Conservation (phyloP, 2,888 invertebrate species). For the Papilio demoleus region DNA sequence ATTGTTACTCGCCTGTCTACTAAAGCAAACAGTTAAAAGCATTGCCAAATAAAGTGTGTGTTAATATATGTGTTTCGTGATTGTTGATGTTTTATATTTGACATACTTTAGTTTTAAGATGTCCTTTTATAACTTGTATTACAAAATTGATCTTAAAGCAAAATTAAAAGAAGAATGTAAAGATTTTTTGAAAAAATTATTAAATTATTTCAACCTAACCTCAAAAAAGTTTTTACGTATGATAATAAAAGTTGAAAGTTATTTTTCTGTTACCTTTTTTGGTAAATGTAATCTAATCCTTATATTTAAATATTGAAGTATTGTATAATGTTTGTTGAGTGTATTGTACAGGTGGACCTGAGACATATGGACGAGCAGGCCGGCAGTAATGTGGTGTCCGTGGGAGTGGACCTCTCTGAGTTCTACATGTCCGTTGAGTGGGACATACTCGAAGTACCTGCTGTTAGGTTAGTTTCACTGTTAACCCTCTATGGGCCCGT, state of each 20-base stretch:
- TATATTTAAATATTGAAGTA: constrained; percentile 10
- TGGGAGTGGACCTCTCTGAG: constrained; percentile 98
- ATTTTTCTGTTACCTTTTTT: too few relatives aligned
- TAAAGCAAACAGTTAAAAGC: constrained; percentile 45
- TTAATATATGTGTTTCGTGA: constrained; percentile 41
- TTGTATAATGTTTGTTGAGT: constrained; percentile 48
- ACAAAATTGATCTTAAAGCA: not conserved
- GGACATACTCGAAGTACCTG: constrained; percentile 98
- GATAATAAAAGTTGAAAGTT: too few relatives aligned
- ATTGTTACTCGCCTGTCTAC: constrained; percentile 41
- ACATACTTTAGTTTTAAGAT: constrained; percentile 13
- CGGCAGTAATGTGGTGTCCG: constrained; percentile 94
- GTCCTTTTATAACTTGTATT: not conserved
- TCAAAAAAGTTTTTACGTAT: too few relatives aligned
- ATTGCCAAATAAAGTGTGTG: constrained; percentile 40
- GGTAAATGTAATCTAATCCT: too few relatives aligned
- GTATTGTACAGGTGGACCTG: constrained; percentile 90
- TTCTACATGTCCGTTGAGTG: constrained; percentile 99
- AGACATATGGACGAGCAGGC: constrained; percentile 96
- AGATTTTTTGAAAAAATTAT: too few relatives aligned
- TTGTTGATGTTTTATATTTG: constrained; percentile 44
- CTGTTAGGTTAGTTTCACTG: constrained; percentile 87
- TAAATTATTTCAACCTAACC: too few relatives aligned
- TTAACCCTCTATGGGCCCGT: too few relatives aligned
- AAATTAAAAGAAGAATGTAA: not conserved